Conservation (phyloP, 2,797 vertebrate species). For the Acrossocheilus fasciatus region DNA sequence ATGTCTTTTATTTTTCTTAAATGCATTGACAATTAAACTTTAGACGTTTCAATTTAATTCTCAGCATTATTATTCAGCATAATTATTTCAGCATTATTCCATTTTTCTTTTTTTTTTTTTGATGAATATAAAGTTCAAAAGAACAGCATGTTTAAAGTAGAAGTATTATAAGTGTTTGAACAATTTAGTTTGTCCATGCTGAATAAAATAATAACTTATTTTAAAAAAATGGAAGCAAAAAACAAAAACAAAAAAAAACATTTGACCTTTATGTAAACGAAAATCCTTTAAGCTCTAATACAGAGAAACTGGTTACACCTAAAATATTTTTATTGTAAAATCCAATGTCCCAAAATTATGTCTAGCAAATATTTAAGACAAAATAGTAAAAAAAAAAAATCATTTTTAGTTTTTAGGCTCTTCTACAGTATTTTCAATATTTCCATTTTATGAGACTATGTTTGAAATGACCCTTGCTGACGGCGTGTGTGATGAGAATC, state of each 20-base stretch:
- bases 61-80: no score
- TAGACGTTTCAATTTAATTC: no score
- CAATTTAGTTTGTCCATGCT: no score
- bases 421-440: background rate
- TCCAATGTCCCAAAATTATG: background rate
- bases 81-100: background rate
- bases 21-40: no score
- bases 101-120: accelerated
- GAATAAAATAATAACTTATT: no score
- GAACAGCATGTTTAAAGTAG: background rate
- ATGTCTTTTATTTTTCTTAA: no score
- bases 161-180: no score
- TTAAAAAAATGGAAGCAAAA: no score
- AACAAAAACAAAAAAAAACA: no score
- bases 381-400: background rate
- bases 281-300: background rate
- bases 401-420: background rate
- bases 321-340: background rate
- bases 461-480: conserved; percentile 30
- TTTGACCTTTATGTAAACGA: background rate
- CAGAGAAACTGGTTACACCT: background rate
- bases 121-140: background rate
- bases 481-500: conserved; percentile 25
- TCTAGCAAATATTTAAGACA: background rate
- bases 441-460: background rate